Conservation (phyloP, 2,797 vertebrate genomes). For the Thripadectes ignobilis region DNA sequence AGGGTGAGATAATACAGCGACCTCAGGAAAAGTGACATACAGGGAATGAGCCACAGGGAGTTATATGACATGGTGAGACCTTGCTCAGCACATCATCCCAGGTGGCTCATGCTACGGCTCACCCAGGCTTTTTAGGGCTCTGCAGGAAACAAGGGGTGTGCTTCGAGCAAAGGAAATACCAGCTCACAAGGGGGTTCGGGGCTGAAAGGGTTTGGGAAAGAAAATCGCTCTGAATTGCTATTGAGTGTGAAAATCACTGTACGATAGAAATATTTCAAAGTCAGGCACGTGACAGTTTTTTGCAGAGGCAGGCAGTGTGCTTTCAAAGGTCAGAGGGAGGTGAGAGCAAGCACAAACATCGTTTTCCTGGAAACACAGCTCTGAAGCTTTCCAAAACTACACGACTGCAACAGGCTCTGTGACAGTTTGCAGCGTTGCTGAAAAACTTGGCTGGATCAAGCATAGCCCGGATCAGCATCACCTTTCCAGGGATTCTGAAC, state of each 20-base stretch:
- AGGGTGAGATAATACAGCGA: conserved; percentile 64
- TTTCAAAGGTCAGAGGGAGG: conserved; percentile 18
- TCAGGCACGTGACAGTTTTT: not conserved
- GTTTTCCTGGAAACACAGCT: not conserved
- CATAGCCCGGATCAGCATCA: not conserved
- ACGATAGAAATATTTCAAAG: not conserved
- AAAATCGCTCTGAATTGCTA: not conserved
- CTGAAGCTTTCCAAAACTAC: not conserved
- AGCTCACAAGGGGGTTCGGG: rapidly evolving
- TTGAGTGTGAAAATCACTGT: not conserved
- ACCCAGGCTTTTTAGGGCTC: not conserved
- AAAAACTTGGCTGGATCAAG: not conserved
- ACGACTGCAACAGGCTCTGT: rapidly evolving
- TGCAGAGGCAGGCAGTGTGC: not conserved
- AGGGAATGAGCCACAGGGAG: conserved; percentile 40
- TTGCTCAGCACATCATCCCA: not conserved
- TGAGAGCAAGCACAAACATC: not conserved
- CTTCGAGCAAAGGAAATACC: not conserved
- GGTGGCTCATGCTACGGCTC: not conserved
- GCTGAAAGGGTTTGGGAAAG: not conserved
- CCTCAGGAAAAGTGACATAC: conserved; percentile 43
- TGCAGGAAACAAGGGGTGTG: rapidly evolving
- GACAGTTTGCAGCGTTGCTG: not conserved
- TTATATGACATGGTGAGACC: conserved; percentile 1
- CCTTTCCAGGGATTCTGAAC: not conserved